Evolutionary conservation across 2,888 invertebrate species (phyloP), one percentile per base, ranked within the genome.

Genomic region (Diaperis boleti): DNA sequence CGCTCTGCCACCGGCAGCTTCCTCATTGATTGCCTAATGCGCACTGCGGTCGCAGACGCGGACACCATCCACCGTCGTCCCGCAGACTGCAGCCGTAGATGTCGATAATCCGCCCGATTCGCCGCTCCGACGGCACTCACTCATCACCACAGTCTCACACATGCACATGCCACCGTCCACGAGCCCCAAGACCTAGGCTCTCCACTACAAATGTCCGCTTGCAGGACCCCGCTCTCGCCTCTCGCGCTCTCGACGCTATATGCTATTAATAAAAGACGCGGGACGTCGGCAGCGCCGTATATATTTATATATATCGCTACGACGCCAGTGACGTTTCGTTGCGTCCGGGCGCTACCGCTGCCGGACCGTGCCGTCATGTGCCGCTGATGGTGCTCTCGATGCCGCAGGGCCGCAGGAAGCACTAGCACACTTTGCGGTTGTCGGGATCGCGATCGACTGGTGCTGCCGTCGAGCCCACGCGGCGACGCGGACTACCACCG

Each of bases 1-100:
- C 31, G 54, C 49, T 35, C 60, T 37, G 69, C 65, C 63, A 65
- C 57, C 65, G 64, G 69, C 71, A 69, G 69, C 67, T 70, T 72
- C 74, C 72, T 75, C 76, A 77, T 76, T 72, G 76, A 78, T 77
- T 75, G 69, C 67, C 69, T 72, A 73, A 72, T 77, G 75, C 76
- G 76, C 75, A 76, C 72, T 73, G 74, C 73, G 69, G 72, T 67
- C 68, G 60, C 73, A 67, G 72, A 66, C 68, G 64, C 45, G 31
- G 47, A 59, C 52, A 52, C 59, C 33, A 44, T 42, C 42, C 42
- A 22, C 54, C 26, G 20, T 10, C 35, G 41, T 62, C 33, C 35
- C 35, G 37, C 18, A 39, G 45, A 18, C 59, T 17, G 49, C 14
- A 26, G 26, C 33, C 11, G 33, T 33, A 33, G 33, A 33, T 56